Evolutionary conservation across 2,113 vertebrate genomes (phyloP).

Genomic region (Myodes glareolus): DNA sequence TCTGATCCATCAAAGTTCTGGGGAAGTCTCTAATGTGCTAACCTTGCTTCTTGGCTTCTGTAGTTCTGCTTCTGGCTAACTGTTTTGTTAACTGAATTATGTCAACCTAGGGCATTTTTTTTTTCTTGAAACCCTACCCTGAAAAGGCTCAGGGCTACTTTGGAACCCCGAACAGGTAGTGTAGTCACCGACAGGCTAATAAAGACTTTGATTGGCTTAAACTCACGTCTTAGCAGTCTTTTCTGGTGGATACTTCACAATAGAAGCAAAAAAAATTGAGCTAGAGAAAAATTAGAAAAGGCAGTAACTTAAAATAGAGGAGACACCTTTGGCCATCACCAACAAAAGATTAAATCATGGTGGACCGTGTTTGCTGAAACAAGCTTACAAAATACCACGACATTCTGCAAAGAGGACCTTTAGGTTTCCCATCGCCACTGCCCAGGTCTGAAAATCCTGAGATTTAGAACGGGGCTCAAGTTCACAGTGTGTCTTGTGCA

Average conservation of each 20-base stretch:
- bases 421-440: not conserved
- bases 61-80: not conserved
- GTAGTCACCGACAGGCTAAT: not conserved
- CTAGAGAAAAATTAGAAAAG: not conserved
- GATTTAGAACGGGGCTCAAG: not conserved
- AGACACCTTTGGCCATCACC: not conserved
- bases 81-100: not conserved
- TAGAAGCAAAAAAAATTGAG: not conserved
- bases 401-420: not conserved
- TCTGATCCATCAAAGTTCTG: not conserved
- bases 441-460: not conserved
- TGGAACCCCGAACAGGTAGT: not conserved
- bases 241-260: not conserved
- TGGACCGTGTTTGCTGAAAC: not conserved
- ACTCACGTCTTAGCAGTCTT: not conserved
- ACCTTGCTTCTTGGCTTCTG: not conserved
- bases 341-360: not conserved
- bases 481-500: not conserved
- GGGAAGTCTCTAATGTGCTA: not conserved
- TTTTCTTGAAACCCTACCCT: not conserved
- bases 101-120: not conserved
- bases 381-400: not conserved
- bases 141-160: not conserved
- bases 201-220: not conserved
- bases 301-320: conserved; percentile 6